Base-by-base conservation (phyloP, 2,113 vertebrate genomes). In the Lycaon pictus region DNA sequence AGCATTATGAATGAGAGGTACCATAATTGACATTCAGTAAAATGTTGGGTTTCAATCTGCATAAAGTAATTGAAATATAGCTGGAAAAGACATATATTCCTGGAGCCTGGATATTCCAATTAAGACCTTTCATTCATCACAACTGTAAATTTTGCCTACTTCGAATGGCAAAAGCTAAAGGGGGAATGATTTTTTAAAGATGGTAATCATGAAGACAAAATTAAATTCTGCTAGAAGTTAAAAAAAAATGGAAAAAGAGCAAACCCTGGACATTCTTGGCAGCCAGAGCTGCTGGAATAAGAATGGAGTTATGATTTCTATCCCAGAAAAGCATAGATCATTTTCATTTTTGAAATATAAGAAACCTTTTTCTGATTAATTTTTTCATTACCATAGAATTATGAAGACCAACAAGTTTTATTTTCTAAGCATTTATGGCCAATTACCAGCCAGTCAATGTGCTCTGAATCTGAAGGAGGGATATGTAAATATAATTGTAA, bases 341-440 rank as follows among this genome's bases (percentile, higher is more conserved):
- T 72, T 93, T 93, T 96, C 43, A 83, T n/a, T 94, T 76, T 81
- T 60, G 22, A 92, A 79, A 87, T 82, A n/a, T 27, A 93, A 90
- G n/a, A 58, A 22, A 60, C 20, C 29, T 56, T 84, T 79, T 95
- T 27, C 67, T 96, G 51, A 82, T 85, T 92, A 88, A 76, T 80
- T 51, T 95, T 92, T 95, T 80, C 74, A 81, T 43, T 80, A 53
- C 48, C 35, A 43, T 58, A 72, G 80, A 97, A 84, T 92, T 80
- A 58, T 37, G 32, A 90, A 58, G 63, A 65, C 15, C 48, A 93
- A 37, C 32, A 94, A 71, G 85, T 74, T 88, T 90, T 35, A 80
- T 48, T 43, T 65, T 48, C 35, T 80, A 51, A 85, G 71, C 35
- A 29, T 55, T 25, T 85, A 58, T 29, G 27, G 76, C 56, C 51